Base-by-base conservation (phyloP, 2,888 invertebrate genomes). In the Phyllotreta striolata region DNA sequence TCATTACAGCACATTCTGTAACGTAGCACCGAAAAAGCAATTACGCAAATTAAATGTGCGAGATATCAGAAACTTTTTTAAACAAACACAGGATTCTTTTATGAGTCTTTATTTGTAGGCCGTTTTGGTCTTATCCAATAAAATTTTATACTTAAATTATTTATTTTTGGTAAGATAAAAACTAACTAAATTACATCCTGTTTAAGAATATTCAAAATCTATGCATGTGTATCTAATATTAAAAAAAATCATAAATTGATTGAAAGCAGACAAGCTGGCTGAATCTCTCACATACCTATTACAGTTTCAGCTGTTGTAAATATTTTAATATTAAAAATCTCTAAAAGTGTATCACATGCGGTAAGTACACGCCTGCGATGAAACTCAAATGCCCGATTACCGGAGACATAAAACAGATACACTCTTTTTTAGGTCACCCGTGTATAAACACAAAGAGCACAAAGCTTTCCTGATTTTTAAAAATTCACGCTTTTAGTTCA, bases 271-370 rank as follows among this genome's bases (percentile, higher is more conserved):
- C 12, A 35, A 24, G 10, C 35, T 34, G 35, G 35, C 35, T 35
- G 24, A 47, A 9, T 47, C 35, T 35, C 35, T 37, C 9, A 47
- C 44, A 44, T 6, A 44, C 9, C 44, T 10, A 44, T 24, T 24
- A 14, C n/a, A 49, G 6, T 8, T 35, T 10, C 49, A 9, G 9
- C 13, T 35, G 35, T 35, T 12, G n/a, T 49, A 49, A 49, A 49
- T 49, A 35, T 49, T 49, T 34, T 49, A 49, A 35, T 49, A 49
- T 49, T 49, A 49, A 49, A 49, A 49, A 49, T 49, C 10, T 35
- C 6, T 10, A 8, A n/a, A 49, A 49, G 37, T 49, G 37, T 37
- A 34, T 35, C 49, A 49, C 49, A 49, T 49, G 49, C 49, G 49
- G 49, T n/a, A 49, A 49, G 49, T 49, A 49, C 49, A 35, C n/a